Percentiles rank a stretch among this genome's conserved stretches.
Evolutionary conservation across 2,113 vertebrate genomes (phyloP).

Genomic region (Rafetus swinhoei): DNA sequence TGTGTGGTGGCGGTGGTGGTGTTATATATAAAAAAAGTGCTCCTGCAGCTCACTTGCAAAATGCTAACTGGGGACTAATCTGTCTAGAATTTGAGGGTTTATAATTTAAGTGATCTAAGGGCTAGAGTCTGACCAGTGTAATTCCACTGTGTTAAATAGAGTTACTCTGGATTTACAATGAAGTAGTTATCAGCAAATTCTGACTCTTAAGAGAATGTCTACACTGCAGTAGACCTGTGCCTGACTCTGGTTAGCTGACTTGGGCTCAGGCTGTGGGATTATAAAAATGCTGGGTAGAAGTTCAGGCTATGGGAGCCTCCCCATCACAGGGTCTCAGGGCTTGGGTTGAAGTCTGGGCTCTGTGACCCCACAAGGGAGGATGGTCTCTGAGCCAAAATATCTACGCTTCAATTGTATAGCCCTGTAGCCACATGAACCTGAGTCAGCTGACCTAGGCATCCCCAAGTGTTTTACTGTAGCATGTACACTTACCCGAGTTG

Average conservation of each 20-base stretch:
- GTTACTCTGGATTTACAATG: not conserved
- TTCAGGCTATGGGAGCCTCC: no score
- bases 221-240: not conserved
- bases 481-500: not conserved
- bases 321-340: no score
- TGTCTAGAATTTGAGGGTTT: not conserved
- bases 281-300: not conserved
- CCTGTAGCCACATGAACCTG: not conserved
- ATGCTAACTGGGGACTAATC: not conserved
- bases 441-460: not conserved
- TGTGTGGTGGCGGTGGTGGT: no score
- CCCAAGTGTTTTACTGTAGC: not conserved
- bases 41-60: not conserved
- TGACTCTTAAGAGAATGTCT: not conserved
- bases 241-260: not conserved
- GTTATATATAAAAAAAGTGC: not conserved
- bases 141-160: rapidly evolving
- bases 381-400: not conserved
- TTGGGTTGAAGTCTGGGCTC: no score
- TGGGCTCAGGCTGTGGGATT: not conserved
- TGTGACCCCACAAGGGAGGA: no score
- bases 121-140: not conserved
- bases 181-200: not conserved
- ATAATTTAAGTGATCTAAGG: not conserved
- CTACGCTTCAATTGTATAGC: not conserved